Evolutionary conservation across 2,888 invertebrate species (phyloP).

Genomic region (Melinaea menophilus): DNA sequence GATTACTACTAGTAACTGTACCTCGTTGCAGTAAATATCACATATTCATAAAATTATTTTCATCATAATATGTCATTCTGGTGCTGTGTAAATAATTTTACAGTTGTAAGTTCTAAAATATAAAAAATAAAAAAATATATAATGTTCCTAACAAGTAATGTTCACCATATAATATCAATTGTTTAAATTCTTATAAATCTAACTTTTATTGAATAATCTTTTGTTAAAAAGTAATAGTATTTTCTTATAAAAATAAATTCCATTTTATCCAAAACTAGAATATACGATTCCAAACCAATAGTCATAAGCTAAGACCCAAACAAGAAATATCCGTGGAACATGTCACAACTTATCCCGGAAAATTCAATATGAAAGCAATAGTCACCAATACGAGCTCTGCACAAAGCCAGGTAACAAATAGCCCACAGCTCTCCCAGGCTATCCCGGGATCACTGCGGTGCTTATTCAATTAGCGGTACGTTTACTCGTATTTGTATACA

Average conservation of each 20-base stretch:
- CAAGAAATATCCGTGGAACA: conserved; percentile 17
- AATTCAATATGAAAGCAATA: conserved; percentile 35
- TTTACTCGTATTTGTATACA: neutral
- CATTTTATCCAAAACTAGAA: neutral
- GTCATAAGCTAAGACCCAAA: conserved; percentile 18
- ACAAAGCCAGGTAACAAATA: conserved; percentile 36
- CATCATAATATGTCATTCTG: neutral
- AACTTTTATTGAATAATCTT: too few species aligned
- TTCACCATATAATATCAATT: too few species aligned
- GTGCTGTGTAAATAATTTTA: too few species aligned
- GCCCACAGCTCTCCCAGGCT: conserved; percentile 22
- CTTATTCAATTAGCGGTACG: conserved; percentile 33
- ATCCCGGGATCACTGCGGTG: conserved; percentile 28
- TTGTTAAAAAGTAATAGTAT: neutral
- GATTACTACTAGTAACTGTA: conserved; percentile 2
- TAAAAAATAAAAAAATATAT: too few species aligned
- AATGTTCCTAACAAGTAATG: too few species aligned
- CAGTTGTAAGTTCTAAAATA: too few species aligned
- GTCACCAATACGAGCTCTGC: conserved; percentile 29
- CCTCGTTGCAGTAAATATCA: neutral
- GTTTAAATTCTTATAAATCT: too few species aligned
- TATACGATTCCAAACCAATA: conserved; percentile 10
- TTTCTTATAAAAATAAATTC: too few species aligned
- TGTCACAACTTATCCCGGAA: conserved; percentile 18
- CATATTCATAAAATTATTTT: neutral